Conservation (phyloP, 2,113 vertebrate genomes). For the Illadopsis cleaveri region DNA sequence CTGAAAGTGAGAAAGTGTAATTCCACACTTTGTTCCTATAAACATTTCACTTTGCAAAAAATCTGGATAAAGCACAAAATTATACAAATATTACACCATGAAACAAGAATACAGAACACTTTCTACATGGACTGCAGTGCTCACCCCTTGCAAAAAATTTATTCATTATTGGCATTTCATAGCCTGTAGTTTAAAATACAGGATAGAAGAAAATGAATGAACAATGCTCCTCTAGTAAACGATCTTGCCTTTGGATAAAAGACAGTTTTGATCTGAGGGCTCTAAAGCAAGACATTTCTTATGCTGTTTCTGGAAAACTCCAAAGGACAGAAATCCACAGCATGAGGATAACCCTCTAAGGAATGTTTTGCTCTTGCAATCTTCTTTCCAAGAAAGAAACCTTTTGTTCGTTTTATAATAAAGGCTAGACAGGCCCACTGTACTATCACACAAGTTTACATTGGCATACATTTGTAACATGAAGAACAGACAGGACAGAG, state of each 20-base stretch:
- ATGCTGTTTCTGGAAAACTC: not conserved
- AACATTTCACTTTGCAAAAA: not conserved
- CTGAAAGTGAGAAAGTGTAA: not conserved
- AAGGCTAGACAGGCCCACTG: not conserved
- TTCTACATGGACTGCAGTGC: not conserved
- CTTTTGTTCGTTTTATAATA: not conserved
- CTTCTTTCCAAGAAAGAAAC: not conserved
- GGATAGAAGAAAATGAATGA: not conserved
- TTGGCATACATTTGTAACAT: not conserved
- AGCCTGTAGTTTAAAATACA: not conserved
- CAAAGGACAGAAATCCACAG: not conserved
- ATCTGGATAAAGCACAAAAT: not conserved
- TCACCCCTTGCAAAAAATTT: not conserved
- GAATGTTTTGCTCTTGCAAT: not conserved
- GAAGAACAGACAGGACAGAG: not conserved
- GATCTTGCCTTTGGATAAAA: not conserved
- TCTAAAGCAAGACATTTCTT: not conserved
- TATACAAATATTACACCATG: not conserved
- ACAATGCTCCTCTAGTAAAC: not conserved
- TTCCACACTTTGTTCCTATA: not conserved
- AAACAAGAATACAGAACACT: not conserved
- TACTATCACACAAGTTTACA: not conserved
- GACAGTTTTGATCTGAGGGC: not conserved
- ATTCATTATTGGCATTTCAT: not conserved
- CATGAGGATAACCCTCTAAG: not conserved